Base-by-base conservation (phyloP, 2,888 invertebrate species). In the Euphydryas editha region DNA sequence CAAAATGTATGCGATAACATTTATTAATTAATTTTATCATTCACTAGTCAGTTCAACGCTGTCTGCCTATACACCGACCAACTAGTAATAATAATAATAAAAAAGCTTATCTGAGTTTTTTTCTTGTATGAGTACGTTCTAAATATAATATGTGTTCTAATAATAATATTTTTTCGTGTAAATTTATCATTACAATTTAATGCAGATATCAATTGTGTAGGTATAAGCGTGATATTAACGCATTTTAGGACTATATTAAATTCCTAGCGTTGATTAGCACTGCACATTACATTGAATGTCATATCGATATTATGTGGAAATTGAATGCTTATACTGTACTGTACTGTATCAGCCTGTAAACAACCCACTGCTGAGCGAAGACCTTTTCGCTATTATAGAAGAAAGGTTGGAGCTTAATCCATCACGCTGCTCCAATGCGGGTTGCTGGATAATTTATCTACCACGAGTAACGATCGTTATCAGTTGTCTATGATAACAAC, bases 221-320 rank as follows among this genome's bases (percentile, higher is more conserved):
- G 58, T 57, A 59, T 46, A 36, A 39, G 62, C 69, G 66, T 63
- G 66, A 60, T 63, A 62, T 65, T 49, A 65, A 66, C 68, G 58
- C 68, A 47, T 65, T 58, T 70, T 68, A n/a, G 64, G 64, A 65
- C 65, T 67, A 71, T 67, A 72, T 73, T 71, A 73, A 71, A 73
- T 73, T 73, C 69, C 72, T 65, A 57, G 64, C 68, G 60, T 63
- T 68, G 64, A 73, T 70, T 71, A 70, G 67, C 63, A 69, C 20
- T 7, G 17, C 42, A 51, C 65, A 68, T 70, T 68, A 70, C 62
- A 64, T 66, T 70, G 68, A 72, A 67, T 71, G 65, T 70, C 59
- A 70, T 70, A 66, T 68, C 61, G 71, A 69, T 13, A 67, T 67
- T 65, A 64, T 63, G 59, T 65, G 64, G 67, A 69, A 64, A 67